These are phyloP conservation scores for Aix galericulata DNA, from an alignment of 2,113 vertebrate species.

Conservation along the genomic window DNA sequence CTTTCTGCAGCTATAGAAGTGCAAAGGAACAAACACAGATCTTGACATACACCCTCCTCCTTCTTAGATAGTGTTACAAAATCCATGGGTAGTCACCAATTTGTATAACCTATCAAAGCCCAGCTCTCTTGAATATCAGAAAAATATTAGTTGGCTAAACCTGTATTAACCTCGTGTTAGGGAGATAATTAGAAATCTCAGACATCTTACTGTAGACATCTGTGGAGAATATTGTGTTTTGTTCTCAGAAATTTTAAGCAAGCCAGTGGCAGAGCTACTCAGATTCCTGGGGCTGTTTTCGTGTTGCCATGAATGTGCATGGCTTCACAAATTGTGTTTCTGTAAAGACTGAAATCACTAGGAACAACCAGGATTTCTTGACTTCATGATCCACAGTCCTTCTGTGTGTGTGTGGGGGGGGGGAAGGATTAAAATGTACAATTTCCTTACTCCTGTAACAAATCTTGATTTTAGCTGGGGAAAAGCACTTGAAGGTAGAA, in stretches of 20 bases:
- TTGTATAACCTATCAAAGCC: conserved; percentile 8
- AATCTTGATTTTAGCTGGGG: neutral
- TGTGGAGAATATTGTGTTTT: neutral
- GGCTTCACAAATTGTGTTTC: neutral
- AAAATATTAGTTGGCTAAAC: neutral
- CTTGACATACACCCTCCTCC: conserved; percentile 11
- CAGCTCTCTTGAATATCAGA: neutral
- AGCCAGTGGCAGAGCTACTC: neutral
- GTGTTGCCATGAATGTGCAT: neutral
- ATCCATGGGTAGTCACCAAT: neutral
- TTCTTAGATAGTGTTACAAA: conserved; percentile 2
- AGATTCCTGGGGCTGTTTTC: neutral
- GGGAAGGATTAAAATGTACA: neutral
- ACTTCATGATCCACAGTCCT: neutral
- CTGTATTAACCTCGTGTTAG: neutral
- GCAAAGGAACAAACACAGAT: conserved; percentile 42
- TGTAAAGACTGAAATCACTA: neutral
- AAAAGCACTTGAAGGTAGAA: neutral
- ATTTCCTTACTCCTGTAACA: neutral
- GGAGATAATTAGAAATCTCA: neutral
- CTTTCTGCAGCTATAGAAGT: conserved; percentile 55
- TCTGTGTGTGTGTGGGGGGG: neutral
- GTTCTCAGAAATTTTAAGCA: neutral
- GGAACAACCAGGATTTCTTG: neutral
- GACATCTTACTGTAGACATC: neutral